Evolutionary conservation across 37 sponge, comb jelly and placozoan genomes (phyloP).

Genomic region (Spongilla lacustris): DNA sequence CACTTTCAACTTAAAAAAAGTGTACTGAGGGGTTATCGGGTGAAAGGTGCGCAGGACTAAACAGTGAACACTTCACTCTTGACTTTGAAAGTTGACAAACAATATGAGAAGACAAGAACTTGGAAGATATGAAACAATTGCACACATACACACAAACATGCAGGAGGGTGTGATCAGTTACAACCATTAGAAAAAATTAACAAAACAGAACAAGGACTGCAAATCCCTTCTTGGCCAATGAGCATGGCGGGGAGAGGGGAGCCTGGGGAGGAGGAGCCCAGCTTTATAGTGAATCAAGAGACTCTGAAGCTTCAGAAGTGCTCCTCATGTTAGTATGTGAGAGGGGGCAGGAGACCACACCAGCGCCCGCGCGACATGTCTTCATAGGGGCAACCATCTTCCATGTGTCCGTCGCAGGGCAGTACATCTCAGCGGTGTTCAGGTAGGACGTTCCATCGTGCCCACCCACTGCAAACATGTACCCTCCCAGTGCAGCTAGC

Average conservation of each 20-base stretch:
- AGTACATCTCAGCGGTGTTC: slow-evolving; percentile 84
- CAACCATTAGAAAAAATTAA: neutral
- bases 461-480: slow-evolving; percentile 91
- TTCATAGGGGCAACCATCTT: slow-evolving; percentile 74
- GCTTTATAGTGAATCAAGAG: slow-evolving; percentile 46
- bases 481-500: slow-evolving; percentile 81
- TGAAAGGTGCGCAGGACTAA: no score
- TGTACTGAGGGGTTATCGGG: no score
- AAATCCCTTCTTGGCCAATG: neutral
- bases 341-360: slow-evolving; percentile 76
- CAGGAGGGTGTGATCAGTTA: neutral
- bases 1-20: neutral
- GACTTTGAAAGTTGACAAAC: neutral
- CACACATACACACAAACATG: neutral
- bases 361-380: slow-evolving; percentile 92
- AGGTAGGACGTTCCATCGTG: slow-evolving; percentile 90
- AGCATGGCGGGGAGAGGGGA: neutral
- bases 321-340: neutral
- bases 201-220: neutral
- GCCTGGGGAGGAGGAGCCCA: neutral
- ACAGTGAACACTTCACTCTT: neutral
- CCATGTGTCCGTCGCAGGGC: slow-evolving; percentile 80
- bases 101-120: neutral
- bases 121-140: neutral
- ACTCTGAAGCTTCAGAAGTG: slow-evolving; percentile 26